Conservation (phyloP, 2,797 vertebrate species). For the Botia kubotai region DNA sequence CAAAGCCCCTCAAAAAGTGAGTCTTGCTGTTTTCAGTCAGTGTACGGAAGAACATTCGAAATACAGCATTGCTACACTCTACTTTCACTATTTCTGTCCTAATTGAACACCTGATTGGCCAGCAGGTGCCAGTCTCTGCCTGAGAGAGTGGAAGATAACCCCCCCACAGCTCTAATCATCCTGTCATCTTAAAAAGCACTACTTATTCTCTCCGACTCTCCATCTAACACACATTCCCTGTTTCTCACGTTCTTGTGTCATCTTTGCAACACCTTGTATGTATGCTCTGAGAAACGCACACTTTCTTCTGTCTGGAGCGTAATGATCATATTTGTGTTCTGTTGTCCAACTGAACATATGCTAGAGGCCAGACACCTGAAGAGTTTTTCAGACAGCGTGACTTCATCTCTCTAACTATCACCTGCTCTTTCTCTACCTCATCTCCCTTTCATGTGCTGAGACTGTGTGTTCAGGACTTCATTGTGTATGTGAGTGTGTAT, state of each 20-base stretch:
- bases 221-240: background rate
- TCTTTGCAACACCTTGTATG: constrained; percentile 60
- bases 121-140: constrained; percentile 76
- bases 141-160: background rate
- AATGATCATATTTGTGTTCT: constrained; percentile 81
- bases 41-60: background rate
- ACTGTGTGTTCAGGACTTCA: background rate
- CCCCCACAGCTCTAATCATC: background rate
- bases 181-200: background rate
- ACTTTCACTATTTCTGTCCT: background rate
- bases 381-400: constrained; percentile 30
- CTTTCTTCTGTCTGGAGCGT: constrained; percentile 75
- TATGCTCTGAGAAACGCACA: constrained; percentile 71
- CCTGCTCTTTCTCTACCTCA: constrained; percentile 67
- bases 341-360: constrained; percentile 73
- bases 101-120: constrained; percentile 61
- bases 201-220: constrained; percentile 64
- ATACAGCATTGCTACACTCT: background rate
- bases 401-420: constrained; percentile 55
- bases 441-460: constrained; percentile 33
- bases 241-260: background rate
- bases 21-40: background rate
- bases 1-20: constrained; percentile 71
- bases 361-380: constrained; percentile 27
- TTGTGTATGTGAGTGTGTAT: constrained; percentile 48